Base-by-base conservation (phyloP, 1,140 invertebrate genomes). In the Temnothorax nylanderi region DNA sequence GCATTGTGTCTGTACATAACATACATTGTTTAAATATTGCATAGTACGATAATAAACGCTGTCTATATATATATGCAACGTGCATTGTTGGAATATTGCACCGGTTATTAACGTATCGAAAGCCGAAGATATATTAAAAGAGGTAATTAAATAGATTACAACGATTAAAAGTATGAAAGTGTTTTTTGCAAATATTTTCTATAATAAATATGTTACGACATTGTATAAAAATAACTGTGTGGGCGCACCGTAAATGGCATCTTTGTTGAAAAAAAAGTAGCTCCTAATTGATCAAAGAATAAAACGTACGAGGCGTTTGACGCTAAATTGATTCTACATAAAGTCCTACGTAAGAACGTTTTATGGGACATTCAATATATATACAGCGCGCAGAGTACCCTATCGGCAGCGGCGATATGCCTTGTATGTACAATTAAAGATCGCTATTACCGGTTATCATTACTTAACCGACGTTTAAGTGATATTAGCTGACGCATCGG, bases 401-500 rank as follows among this genome's bases (percentile, higher is more conserved):
- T 26, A 26, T 26, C 26, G 1, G 1, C 26, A 18, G 8, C 16
- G 3, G 8, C n/a, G 21, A 26, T 69, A 54, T 18, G 32, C 11
- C 13, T 3, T 13, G 32, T 47, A 2, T 51, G 18, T 18, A 37
- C 80, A 60, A 75, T 74, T 60, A 62, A 74, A 49, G 67, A 75
- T 74, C 67, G 41, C 41, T 34, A 65, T 71, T 81, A 56, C 32
- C n/a, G 21, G 51, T 74, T 62, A 58, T 47, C 41, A 47, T 74
- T 58, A 84, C 51, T 58, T 49, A 60, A 84, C 41, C 4, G 80
- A 34, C 62, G 21, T 56, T 84, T 75, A 84, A 84, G 18, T 62
- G 80, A 62, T 41, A 84, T 84, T 74, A 74, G 18, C 80, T 58
- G 80, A 72, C 80, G 67, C 80, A 60, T 72, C 80, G 21, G 10